Percentiles rank a stretch among this genome's conserved stretches.
These are phyloP conservation scores for Novumbra hubbsi DNA, from an alignment of 2,797 vertebrate genomes.

Conservation along the genomic window DNA sequence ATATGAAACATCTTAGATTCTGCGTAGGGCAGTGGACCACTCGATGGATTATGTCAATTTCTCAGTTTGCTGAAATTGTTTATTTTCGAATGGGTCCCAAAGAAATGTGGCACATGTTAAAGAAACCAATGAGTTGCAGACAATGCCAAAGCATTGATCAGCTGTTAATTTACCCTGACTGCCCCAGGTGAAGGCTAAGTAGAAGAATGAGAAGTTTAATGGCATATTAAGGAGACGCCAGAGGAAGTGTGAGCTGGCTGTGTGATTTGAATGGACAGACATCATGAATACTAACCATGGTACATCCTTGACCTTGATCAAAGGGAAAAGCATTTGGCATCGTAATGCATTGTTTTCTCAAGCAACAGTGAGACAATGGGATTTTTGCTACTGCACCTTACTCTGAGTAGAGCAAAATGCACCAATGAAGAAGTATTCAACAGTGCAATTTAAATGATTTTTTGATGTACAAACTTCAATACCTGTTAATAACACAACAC, in stretches of 20 bases:
- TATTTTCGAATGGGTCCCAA: not conserved
- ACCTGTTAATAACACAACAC: not conserved
- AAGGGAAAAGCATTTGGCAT: slow-evolving; percentile 37
- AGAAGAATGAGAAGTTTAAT: slow-evolving; percentile 59
- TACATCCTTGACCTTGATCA: slow-evolving; percentile 38
- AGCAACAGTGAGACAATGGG: not conserved
- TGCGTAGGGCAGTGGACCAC: too few relatives aligned
- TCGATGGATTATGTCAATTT: too few relatives aligned
- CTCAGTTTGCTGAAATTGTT: too few relatives aligned
- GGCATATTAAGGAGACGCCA: slow-evolving; percentile 55
- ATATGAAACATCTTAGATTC: too few relatives aligned
- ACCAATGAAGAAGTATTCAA: too few relatives aligned
- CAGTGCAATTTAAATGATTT: not conserved
- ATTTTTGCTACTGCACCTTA: not conserved
- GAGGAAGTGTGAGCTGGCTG: slow-evolving; percentile 44
- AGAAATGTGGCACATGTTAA: not conserved
- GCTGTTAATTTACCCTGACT: slow-evolving; percentile 49
- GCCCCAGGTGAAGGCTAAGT: slow-evolving; percentile 57
- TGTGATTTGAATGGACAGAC: slow-evolving; percentile 49
- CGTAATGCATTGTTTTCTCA: slow-evolving; percentile 9
- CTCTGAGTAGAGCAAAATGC: not conserved
- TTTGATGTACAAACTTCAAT: not conserved
- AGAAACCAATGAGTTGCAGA: slow-evolving; percentile 3
- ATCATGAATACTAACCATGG: slow-evolving; percentile 52
- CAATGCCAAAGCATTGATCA: slow-evolving; percentile 40